Conservation (phyloP, 2,113 vertebrate species). For the Thunnus thynnus region DNA sequence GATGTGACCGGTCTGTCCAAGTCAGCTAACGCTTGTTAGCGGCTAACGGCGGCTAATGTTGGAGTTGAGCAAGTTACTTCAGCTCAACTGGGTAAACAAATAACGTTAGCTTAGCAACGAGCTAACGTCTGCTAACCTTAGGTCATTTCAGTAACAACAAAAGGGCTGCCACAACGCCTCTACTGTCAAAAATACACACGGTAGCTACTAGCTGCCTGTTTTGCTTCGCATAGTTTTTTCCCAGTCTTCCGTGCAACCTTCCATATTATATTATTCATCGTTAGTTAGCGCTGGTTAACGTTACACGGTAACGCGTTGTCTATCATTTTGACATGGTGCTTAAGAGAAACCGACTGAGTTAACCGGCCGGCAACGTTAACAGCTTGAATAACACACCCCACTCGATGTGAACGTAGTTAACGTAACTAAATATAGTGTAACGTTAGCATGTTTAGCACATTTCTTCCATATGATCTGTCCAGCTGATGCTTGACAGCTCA, state of each 20-base stretch:
- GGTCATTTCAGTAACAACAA: slow-evolving; percentile 37
- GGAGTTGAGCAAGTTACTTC: slow-evolving; percentile 72
- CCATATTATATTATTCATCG: slow-evolving; percentile 3
- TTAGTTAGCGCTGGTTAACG: slow-evolving; percentile 34
- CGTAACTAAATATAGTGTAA: neutral
- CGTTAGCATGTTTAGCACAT: slow-evolving; percentile 14
- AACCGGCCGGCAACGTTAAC: neutral
- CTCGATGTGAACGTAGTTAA: neutral
- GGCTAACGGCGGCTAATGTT: slow-evolving; percentile 78
- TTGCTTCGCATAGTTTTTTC: neutral
- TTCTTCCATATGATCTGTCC: slow-evolving; percentile 6
- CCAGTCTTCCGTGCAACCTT: slow-evolving; percentile 22
- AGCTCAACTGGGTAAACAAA: slow-evolving; percentile 75
- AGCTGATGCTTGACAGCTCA: slow-evolving; percentile 73
- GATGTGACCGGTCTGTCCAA: slow-evolving; percentile 63
- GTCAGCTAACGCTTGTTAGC: slow-evolving; percentile 76
- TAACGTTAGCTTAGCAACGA: slow-evolving; percentile 73
- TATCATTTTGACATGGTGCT: slow-evolving; percentile 27
- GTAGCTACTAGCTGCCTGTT: slow-evolving; percentile 12
- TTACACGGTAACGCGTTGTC: slow-evolving; percentile 25
- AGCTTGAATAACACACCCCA: neutral
- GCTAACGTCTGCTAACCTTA: slow-evolving; percentile 65
- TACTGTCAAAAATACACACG: neutral
- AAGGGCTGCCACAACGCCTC: neutral
- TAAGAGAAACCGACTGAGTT: slow-evolving; percentile 4